Base-by-base conservation (phyloP, 2,888 invertebrate genomes). In the Cosmia trapezina region DNA sequence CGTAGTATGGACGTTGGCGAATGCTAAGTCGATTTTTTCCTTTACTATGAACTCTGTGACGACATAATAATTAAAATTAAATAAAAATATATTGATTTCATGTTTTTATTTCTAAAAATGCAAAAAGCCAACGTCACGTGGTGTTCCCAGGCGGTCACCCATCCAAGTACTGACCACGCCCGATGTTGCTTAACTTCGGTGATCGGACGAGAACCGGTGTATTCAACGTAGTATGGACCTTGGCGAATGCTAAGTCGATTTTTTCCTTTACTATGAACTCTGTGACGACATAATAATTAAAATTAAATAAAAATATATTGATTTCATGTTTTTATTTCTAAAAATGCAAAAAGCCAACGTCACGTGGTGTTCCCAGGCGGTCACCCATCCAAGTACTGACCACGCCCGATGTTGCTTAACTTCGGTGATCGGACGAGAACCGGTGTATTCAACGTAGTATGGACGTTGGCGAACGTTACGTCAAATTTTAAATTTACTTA, bases 351-450 rank as follows among this genome's bases (percentile, higher is more conserved):
- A 92, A 91, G 92, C 90, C 91, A 91, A 91, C 91, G 86, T 86
- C 90, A 92, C 91, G 92, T 85, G 90, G 92, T 92, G 90, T 92
- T 92, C 91, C 92, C 91, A 92, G 90, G 91, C 92, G 91, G 93
- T 93, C 93, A 93, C 93, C 93, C 93, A 93, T 93, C 93, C 92
- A 94, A 93, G 93, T 93, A 93, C 93, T 93, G 92, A 93, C 91
- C 91, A 87, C 92, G 94, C 94, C 94, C 94, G 92, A 94, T 91
- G 93, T 93, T 94, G 94, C 93, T 94, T 94, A 93, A 94, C 94
- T 94, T 94, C 94, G 94, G 94, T 95, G 94, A 94, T 95, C 94
- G 93, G 94, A 94, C 94, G 94, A 94, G 93, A 94, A 93, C 93
- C 94, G 93, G 94, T 93, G 93, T 93, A 83, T 93, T 94, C 93